Evolutionary conservation across 2,888 invertebrate species (phyloP), one percentile per base, ranked within the genome.

Genomic region (Metacarcinus magister): DNA sequence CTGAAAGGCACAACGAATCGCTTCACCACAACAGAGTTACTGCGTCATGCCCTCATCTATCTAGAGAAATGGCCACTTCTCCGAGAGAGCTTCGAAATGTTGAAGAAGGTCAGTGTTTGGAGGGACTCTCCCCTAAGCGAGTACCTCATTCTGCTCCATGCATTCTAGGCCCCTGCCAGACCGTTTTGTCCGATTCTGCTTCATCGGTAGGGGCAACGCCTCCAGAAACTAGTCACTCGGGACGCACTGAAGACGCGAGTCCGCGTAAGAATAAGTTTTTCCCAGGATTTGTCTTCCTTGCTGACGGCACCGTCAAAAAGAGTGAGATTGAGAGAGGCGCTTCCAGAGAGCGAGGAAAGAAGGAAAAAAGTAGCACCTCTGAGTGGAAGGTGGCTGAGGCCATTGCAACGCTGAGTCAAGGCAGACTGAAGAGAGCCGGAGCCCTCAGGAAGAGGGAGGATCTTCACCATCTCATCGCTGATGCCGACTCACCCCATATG

Each of bases 241-340:
- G n/a, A 44, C 28, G 90, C 60, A 19, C 10, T 19, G n/a, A 60
- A 23, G 60, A 89, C 1, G 43, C 10, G 13, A 94, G 43, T 39
- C 32, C 89, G n/a, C 95, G 28, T 75, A 95, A 95, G 87, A 95
- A 92, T 16, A 95, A 95, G 16, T 93, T 95, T 54, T 60, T 75
- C 13, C 60, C 92, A 39, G 43, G 82, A 28, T 92, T 92, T 87
- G 82, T 48, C 19, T 95, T 92, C 46, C 48, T 48, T 23, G 48
- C 82, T 8, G 95, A 95, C 10, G 32, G 43, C 46, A 95, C 39
- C 32, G 32, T 44, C 48, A 92, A 39, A 82, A 95, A 95, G n/a
- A 28, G 32, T 19, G 95, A 95, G 32, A 32, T 87, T 0, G 95
- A 95, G 28, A 95, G 48, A 54, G 54, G 39, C 28, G 8, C 39